A percentile compares a stretch with the other conserved stretches of the same genome.
phyloP scores from a whole-genome alignment of 2,113 vertebrate species.

The Setophaga petechia region DNA sequence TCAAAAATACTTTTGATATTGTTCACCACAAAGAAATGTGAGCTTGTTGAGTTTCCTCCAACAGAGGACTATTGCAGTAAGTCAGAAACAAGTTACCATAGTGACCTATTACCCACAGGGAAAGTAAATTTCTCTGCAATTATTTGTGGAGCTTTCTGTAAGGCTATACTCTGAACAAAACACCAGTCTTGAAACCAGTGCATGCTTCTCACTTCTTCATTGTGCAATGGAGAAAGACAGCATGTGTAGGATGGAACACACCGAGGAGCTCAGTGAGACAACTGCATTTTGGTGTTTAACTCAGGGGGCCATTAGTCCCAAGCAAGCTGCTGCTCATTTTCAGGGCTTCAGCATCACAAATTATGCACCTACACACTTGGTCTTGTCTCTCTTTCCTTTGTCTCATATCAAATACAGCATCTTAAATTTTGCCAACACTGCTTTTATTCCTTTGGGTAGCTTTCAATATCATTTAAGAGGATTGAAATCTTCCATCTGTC shows the following conservation, averaged over 20 bases:
- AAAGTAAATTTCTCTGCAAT: background rate
- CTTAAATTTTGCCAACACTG: background rate
- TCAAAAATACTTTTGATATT: background rate
- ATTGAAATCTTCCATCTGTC: background rate
- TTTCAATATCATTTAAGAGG: background rate
- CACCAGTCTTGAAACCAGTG: rapidly evolving
- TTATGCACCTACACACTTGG: background rate
- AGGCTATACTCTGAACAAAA: background rate
- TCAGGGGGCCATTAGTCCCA: background rate
- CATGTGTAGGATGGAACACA: background rate
- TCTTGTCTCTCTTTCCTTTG: background rate
- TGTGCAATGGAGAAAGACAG: background rate
- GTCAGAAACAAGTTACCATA: constrained; percentile 15
- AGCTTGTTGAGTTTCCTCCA: background rate
- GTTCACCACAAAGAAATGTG: background rate
- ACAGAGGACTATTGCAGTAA: background rate
- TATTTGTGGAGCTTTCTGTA: background rate
- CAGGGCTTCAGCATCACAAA: background rate
- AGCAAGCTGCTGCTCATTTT: background rate
- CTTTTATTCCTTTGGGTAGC: background rate
- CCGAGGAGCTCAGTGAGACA: background rate
- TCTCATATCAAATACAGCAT: background rate
- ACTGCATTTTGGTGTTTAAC: background rate
- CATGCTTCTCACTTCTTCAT: background rate
- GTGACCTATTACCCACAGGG: background rate